phyloP scores from a whole-genome alignment of 2,888 invertebrate genomes.

The Pseudeuparius sepicola region DNA sequence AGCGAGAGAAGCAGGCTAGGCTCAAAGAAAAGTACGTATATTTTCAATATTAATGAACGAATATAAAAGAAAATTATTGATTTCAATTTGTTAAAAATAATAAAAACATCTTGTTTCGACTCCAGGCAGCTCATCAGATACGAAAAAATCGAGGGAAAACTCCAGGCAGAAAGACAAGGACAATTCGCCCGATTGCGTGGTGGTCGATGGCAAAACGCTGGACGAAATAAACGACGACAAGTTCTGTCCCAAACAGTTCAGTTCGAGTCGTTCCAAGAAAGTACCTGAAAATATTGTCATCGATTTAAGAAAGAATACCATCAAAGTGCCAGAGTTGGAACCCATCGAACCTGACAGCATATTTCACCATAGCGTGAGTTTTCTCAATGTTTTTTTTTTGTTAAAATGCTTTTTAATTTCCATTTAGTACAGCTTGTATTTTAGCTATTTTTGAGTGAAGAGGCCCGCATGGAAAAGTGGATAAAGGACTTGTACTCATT shows the following conservation, averaged over 20 bases:
- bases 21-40: too few relatives aligned
- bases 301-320: slow-evolving; percentile 60
- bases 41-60: too few relatives aligned
- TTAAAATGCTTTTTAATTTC: background rate
- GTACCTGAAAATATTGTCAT: slow-evolving; percentile 60
- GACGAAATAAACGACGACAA: slow-evolving; percentile 61
- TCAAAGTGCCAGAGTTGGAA: slow-evolving; percentile 52
- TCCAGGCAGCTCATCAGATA: too few relatives aligned
- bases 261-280: slow-evolving; percentile 46
- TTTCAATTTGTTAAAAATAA: too few relatives aligned
- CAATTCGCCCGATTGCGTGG: slow-evolving; percentile 31
- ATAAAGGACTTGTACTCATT: slow-evolving; percentile 44
- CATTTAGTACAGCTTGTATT: slow-evolving; percentile 2
- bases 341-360: slow-evolving; percentile 50
- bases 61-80: too few relatives aligned
- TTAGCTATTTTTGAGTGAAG: slow-evolving; percentile 60
- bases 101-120: too few relatives aligned
- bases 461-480: slow-evolving; percentile 64
- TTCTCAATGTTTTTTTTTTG: too few relatives aligned
- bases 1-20: slow-evolving; percentile 16
- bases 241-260: slow-evolving; percentile 50
- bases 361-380: slow-evolving; percentile 57
- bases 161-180: too few relatives aligned
- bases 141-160: too few relatives aligned
- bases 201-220: slow-evolving; percentile 49